These are phyloP conservation scores for Rugalucina vietnamica DNA, from an alignment of 2,888 invertebrate genomes.

Conservation along the genomic window DNA sequence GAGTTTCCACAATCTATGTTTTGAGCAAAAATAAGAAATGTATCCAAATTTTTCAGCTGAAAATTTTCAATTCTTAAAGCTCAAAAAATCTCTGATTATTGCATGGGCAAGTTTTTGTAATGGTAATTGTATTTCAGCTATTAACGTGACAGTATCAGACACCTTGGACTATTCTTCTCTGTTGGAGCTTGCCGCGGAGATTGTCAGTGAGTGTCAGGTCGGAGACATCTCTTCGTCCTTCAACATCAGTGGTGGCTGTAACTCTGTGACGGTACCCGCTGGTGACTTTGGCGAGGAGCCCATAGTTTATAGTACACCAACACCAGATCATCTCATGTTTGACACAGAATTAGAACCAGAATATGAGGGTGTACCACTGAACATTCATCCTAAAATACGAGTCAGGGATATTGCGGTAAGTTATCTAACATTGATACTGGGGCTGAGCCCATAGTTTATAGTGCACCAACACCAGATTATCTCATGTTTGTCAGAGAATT, in stretches of 20 bases:
- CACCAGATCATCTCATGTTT: slow-evolving; percentile 45
- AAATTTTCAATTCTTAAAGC: no score
- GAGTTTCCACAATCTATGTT: no score
- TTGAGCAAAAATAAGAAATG: no score
- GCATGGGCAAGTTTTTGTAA: no score
- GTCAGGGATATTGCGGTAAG: slow-evolving; percentile 44
- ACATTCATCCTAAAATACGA: slow-evolving; percentile 38
- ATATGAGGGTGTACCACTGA: slow-evolving; percentile 41
- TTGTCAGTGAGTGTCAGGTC: slow-evolving; percentile 67
- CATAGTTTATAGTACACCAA: slow-evolving; percentile 52
- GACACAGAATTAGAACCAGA: slow-evolving; percentile 11
- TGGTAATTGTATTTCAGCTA: no score
- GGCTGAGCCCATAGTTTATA: no score
- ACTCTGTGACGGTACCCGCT: slow-evolving; percentile 44
- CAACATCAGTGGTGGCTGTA: slow-evolving; percentile 50
- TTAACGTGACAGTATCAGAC: slow-evolving; percentile 39
- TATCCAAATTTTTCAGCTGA: no score
- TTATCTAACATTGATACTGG: no score
- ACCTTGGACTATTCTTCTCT: slow-evolving; percentile 29
- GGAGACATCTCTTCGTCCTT: slow-evolving; percentile 42
- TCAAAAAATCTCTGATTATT: no score
- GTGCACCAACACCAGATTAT: no score
- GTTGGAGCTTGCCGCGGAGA: slow-evolving; percentile 33
- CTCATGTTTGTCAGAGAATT: no score
- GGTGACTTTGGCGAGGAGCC: background rate